Evolutionary conservation across 1,140 invertebrate species (phyloP).

Genomic region (Solenopsis fugax): DNA sequence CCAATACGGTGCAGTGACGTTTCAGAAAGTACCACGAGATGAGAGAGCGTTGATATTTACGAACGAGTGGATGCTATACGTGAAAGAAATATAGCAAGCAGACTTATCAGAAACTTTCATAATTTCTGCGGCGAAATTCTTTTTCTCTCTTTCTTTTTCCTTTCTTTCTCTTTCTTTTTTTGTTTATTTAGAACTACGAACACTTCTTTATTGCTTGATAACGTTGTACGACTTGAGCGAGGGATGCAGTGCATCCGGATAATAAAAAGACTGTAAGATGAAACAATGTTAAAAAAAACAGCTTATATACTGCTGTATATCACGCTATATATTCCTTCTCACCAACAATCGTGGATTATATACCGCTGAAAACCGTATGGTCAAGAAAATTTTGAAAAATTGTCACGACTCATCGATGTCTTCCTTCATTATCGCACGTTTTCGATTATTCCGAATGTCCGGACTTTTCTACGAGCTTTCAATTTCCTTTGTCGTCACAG

Average conservation of each 20-base stretch:
- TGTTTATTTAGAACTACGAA: not conserved
- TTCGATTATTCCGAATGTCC: conserved; percentile 25
- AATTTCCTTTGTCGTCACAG: conserved; percentile 36
- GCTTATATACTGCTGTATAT: conserved; percentile 4
- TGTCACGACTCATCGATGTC: conserved; percentile 16
- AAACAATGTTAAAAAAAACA: not conserved
- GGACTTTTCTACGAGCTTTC: conserved; percentile 43
- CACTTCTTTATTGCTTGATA: conserved; percentile 35
- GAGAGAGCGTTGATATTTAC: conserved; percentile 55
- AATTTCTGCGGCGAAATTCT: conserved; percentile 19
- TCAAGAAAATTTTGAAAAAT: conserved; percentile 44
- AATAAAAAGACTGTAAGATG: conserved; percentile 12
- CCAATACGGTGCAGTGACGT: conserved; percentile 24
- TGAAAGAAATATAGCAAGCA: conserved; percentile 41
- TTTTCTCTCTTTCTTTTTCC: not conserved
- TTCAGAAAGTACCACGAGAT: conserved; percentile 31
- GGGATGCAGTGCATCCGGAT: not conserved
- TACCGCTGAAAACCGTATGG: not conserved
- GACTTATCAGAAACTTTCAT: conserved; percentile 44
- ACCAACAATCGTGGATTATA: not conserved
- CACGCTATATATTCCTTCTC: not conserved
- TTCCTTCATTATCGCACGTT: conserved; percentile 26
- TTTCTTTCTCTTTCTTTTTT: not conserved
- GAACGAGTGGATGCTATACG: conserved; percentile 45
- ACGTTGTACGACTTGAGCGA: conserved; percentile 20